phyloP scores from a whole-genome alignment of 2,888 invertebrate species.

The Temnothorax ravouxi region DNA sequence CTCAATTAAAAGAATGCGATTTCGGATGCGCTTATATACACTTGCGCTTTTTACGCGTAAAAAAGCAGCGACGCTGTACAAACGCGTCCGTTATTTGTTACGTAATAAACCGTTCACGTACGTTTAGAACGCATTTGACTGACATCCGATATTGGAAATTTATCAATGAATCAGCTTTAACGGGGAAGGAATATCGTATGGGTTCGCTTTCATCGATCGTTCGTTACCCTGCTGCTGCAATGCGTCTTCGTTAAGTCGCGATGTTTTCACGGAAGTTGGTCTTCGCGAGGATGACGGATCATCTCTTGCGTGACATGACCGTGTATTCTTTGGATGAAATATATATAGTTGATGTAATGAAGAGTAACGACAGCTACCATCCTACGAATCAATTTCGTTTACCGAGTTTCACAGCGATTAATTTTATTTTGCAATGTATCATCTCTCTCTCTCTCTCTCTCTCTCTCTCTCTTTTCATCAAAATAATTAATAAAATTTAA shows the following conservation, averaged over 20 bases:
- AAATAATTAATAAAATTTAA: background rate
- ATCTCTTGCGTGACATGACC: background rate
- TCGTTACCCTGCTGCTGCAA: slow-evolving; percentile 55
- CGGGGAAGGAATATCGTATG: slow-evolving; percentile 56
- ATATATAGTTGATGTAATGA: background rate
- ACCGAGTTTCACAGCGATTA: background rate
- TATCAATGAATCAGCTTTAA: slow-evolving; percentile 56
- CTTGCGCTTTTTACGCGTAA: background rate
- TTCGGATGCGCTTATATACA: background rate
- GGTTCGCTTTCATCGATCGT: slow-evolving; percentile 70
- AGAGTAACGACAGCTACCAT: background rate
- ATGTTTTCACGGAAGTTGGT: slow-evolving; percentile 77
- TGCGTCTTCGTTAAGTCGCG: slow-evolving; percentile 53
- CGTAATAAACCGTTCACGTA: background rate
- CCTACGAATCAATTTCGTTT: background rate
- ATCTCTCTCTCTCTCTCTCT: background rate
- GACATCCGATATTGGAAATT: slow-evolving; percentile 28
- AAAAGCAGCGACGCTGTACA: background rate
- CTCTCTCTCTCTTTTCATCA: background rate
- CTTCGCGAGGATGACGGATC: slow-evolving; percentile 58
- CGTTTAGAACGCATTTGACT: background rate
- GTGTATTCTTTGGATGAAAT: background rate
- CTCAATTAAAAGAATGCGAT: background rate
- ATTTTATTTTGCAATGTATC: background rate
- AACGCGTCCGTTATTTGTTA: background rate